Evolutionary conservation across 2,888 invertebrate species (phyloP), one percentile per base, ranked within the genome.

Genomic region (Ecliptopera silaceata): DNA sequence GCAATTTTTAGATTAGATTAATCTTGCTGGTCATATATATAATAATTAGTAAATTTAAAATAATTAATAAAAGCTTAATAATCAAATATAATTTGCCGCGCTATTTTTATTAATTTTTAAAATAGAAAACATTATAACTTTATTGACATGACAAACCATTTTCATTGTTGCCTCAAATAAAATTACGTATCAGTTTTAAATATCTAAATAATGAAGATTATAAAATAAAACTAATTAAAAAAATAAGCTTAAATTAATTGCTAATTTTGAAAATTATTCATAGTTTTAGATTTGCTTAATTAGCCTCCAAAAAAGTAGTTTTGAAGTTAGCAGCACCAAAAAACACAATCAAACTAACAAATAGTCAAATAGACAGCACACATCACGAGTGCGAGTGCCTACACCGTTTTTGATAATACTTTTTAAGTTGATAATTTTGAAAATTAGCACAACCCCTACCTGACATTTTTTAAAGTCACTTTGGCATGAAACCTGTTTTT

Each of bases 361-460:
- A 32, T 52, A 52, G 47, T 38, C 26, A 26, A 36, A 41, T 53
- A 58, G 53, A 52, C 8, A 20, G 18, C 45, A 58, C 52, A 20
- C 15, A 39, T 29, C 58, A 59, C 49, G 26, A 42, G 54, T 54
- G 50, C 49, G 22, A 46, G 44, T 46, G 55, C 17, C 44, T 44
- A 36, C 48, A 55, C 48, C 22, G 22, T 55, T 55, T 54, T 48
- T 29, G 39, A 39, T 55, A 12, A 43, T 49, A 39, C 18, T 43
- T 48, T 26, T 45, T 12, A 13, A 18, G 6, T 43, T 31, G 39
- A 38, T 47, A 47, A 38, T 29, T 47, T 34, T 17, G 13, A 38
- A 10, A 13, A 32, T n/a, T 41, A 54, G 45, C 49, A 46, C 58
- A 54, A 54, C 53, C 58, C 58, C 53, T 58, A 53, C 58, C 58